Base-by-base conservation (phyloP, 2,888 invertebrate species). In the Drosophila picticornis region DNA sequence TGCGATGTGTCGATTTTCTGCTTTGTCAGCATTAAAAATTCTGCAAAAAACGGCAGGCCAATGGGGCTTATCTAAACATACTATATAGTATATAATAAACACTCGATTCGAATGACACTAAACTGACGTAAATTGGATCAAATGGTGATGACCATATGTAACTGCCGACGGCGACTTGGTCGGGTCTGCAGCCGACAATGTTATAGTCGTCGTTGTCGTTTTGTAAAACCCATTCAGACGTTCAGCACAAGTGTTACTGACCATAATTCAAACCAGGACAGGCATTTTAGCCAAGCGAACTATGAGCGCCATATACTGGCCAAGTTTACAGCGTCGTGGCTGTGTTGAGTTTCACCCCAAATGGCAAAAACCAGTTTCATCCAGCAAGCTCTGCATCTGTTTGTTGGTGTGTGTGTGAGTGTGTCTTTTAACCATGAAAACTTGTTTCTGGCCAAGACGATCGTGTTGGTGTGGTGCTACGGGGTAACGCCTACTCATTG, bases 91-190 rank as follows among this genome's bases (percentile, higher is more conserved):
- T 53, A 72, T 74, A 90, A 87, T 90, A 90, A 90, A 91, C 88
- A 91, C 91, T 80, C 69, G 75, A 82, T 82, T 73, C 36, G 58
- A 84, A 90, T 76, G 91, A 90, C 91, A 90, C 87, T 79, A 79
- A 90, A 80, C 76, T 79, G 87, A 91, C 90, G 81, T 78, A 84
- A 88, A 88, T 91, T 80, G 79, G 90, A 85, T 84, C 75, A 73
- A 74, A 86, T 82, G 72, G 75, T 59, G 71, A 74, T 75, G 72
- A 65, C 70, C 79, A 72, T 67, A 48, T 75, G 66, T 80, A 80
- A 82, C 74, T 82, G 83, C 87, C 87, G 91, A 74, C 91, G 91
- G 31, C 34, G 38, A 72, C 32, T 50, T 50, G 46, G 62, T 65
- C 57, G 43, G 34, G 60, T 60, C 46, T 13, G 22, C 48, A 43